Conservation (phyloP, 2,888 invertebrate genomes). For the Trissolcus japonicus region DNA sequence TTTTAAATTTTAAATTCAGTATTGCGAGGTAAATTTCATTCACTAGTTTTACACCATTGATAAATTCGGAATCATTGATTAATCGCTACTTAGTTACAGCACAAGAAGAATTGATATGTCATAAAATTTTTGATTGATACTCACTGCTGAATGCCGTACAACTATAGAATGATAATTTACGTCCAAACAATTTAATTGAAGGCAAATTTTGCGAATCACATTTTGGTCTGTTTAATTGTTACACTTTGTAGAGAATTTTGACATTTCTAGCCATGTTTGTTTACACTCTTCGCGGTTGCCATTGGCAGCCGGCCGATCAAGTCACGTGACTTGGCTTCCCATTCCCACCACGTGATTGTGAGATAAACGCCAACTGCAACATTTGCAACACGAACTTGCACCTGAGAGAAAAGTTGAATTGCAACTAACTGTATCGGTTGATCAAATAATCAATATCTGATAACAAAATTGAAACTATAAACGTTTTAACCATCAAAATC, state of each 20-base stretch:
- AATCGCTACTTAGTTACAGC: not conserved
- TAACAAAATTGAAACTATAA: not conserved
- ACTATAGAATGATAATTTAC: constrained; percentile 16
- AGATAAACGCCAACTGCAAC: constrained; percentile 4
- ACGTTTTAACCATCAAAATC: not conserved
- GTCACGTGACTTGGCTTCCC: constrained; percentile 55
- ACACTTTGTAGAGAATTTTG: constrained; percentile 63
- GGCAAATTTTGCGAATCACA: constrained; percentile 17
- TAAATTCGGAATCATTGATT: too few species aligned
- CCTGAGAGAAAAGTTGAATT: too few species aligned
- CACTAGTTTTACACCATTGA: too few species aligned
- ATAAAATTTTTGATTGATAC: constrained; percentile 6
- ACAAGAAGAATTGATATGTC: not conserved
- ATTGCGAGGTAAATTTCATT: not conserved
- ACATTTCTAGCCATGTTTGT: constrained; percentile 71
- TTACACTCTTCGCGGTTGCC: constrained; percentile 67
- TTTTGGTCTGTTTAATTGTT: constrained; percentile 14
- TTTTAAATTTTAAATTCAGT: not conserved
- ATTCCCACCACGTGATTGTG: constrained; percentile 14
- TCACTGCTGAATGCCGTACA: constrained; percentile 12
- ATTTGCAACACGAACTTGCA: not conserved
- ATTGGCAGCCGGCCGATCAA: constrained; percentile 52
- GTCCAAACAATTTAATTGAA: constrained; percentile 6
- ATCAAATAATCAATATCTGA: not conserved
- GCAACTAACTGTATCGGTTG: not conserved